Evolutionary conservation across 2,797 vertebrate species (phyloP).

Genomic region (Lepus townsendii): DNA sequence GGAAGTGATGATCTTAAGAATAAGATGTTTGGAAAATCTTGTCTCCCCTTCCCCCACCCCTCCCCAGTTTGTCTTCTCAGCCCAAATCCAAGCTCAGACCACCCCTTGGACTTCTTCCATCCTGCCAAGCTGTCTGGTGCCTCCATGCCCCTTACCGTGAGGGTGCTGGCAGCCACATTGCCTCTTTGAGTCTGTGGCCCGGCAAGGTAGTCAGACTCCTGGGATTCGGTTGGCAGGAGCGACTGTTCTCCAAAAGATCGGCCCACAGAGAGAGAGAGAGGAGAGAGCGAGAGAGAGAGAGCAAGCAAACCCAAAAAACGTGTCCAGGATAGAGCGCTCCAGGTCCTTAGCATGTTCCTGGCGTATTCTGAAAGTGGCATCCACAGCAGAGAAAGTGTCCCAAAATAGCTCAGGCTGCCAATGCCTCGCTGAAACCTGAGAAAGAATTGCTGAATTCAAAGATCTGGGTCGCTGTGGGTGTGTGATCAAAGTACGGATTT

Average conservation of each 20-base stretch:
- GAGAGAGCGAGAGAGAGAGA: constrained; percentile 84
- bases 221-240: constrained; percentile 87
- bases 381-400: constrained; percentile 91
- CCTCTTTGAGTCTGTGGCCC: constrained; percentile 85
- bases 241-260: constrained; percentile 86
- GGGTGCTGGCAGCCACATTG: constrained; percentile 88
- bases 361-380: constrained; percentile 90
- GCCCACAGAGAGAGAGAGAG: constrained; percentile 81
- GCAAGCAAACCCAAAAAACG: constrained; percentile 84
- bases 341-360: constrained; percentile 90
- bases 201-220: constrained; percentile 86
- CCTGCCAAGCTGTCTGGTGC: constrained; percentile 78
- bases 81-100: constrained; percentile 77
- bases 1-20: constrained; percentile 88
- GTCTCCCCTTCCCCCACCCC: constrained; percentile 16
- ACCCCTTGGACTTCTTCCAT: constrained; percentile 57
- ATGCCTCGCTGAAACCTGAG: constrained; percentile 90
- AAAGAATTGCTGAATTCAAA: constrained; percentile 91
- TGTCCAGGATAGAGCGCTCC: constrained; percentile 88
- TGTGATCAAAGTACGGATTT: constrained; percentile 89
- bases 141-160: constrained; percentile 87
- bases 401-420: constrained; percentile 91
- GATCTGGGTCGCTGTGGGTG: constrained; percentile 90
- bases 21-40: constrained; percentile 83
- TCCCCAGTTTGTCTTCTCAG: constrained; percentile 73